Conservation (phyloP, 2,888 invertebrate species). For the Ophion obscuratus region DNA sequence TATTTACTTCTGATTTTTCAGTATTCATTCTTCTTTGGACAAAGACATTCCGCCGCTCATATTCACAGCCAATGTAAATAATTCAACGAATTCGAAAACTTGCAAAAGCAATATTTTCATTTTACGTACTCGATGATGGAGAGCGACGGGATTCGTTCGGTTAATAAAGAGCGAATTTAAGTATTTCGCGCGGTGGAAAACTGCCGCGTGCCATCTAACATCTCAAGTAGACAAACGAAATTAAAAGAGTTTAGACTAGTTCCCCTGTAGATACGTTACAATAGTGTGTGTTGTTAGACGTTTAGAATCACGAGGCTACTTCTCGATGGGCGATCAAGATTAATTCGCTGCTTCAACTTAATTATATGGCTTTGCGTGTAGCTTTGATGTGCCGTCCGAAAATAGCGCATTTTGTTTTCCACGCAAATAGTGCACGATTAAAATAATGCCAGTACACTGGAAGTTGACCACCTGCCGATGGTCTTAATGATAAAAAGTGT, state of each 20-base stretch:
- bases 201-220: slow-evolving; percentile 52
- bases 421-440: slow-evolving; percentile 9
- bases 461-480: background rate
- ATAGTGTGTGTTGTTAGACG: slow-evolving; percentile 22
- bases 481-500: background rate
- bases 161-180: background rate
- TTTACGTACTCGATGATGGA: background rate
- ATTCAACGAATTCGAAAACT: background rate
- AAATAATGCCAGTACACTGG: slow-evolving; percentile 20
- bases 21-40: background rate
- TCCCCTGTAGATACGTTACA: slow-evolving; percentile 50
- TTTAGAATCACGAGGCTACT: slow-evolving; percentile 27
- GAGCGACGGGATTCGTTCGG: slow-evolving; percentile 30
- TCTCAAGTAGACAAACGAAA: slow-evolving; percentile 53
- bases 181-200: slow-evolving; percentile 10
- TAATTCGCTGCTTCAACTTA: slow-evolving; percentile 18
- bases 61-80: background rate
- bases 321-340: background rate
- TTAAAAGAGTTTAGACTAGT: slow-evolving; percentile 56
- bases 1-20: background rate
- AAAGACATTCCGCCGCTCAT: background rate
- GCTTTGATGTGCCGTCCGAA: slow-evolving; percentile 28
- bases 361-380: slow-evolving; percentile 38
- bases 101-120: too few species aligned
- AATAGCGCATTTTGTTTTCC: slow-evolving; percentile 3